Evolutionary conservation across 2,113 vertebrate species (phyloP).

Genomic region (Salvelinus fontinalis): DNA sequence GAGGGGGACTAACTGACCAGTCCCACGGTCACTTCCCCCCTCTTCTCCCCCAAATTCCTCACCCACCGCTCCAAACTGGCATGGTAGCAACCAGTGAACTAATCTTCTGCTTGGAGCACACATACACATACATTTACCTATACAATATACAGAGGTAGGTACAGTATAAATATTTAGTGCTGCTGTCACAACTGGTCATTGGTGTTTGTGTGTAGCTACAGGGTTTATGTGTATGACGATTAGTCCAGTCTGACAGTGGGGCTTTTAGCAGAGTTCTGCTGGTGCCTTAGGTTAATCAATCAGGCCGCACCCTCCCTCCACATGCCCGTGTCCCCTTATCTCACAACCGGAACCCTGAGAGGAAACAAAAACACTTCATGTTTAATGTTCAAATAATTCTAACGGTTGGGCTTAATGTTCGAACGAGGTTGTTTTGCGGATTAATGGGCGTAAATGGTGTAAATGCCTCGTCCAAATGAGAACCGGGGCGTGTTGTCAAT

Average conservation of each 20-base stretch:
- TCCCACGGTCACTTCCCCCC: not conserved
- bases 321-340: conserved; percentile 29
- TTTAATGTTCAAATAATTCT: conserved; percentile 40
- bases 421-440: conserved; percentile 55
- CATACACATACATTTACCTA: conserved; percentile 2
- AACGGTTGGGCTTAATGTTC: conserved; percentile 44
- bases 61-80: conserved; percentile 26
- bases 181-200: conserved; percentile 29
- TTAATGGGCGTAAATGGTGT: conserved; percentile 59
- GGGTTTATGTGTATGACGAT: conserved; percentile 29
- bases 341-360: not conserved
- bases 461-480: conserved; percentile 53
- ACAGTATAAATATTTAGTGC: conserved; percentile 56
- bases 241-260: conserved; percentile 39
- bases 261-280: conserved; percentile 34
- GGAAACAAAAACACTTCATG: not conserved
- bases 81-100: conserved; percentile 49
- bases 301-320: conserved; percentile 9
- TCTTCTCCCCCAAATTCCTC: conserved; percentile 41
- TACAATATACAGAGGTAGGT: conserved; percentile 1
- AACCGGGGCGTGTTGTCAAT: conserved; percentile 63
- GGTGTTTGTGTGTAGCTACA: conserved; percentile 47
- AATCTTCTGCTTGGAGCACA: conserved; percentile 1
- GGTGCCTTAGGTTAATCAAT: conserved; percentile 51
- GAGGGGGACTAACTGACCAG: conserved; percentile 31